Evolutionary conservation across 2,113 vertebrate genomes (phyloP).

Genomic region (Urocolius indicus): DNA sequence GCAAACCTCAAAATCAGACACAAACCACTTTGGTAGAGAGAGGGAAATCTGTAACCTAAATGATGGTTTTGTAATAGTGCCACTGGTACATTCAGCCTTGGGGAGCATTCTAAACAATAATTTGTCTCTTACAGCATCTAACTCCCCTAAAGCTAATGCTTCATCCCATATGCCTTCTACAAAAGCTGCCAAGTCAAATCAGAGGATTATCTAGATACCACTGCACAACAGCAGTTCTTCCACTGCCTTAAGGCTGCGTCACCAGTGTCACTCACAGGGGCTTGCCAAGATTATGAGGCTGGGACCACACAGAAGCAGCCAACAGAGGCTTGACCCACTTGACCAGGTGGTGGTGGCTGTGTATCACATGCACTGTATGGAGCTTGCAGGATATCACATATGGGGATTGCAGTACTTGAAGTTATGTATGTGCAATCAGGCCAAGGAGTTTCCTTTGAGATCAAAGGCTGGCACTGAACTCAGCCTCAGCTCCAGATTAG

Average conservation of each 20-base stretch:
- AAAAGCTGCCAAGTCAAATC: background rate
- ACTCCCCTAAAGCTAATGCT: background rate
- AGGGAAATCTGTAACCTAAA: background rate
- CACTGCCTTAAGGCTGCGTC: background rate
- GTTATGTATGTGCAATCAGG: background rate
- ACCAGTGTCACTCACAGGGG: background rate
- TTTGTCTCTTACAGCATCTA: background rate
- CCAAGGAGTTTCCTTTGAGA: background rate
- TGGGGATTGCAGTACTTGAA: background rate
- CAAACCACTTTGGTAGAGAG: background rate
- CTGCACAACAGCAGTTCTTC: background rate
- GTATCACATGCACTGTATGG: accelerated
- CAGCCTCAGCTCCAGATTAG: background rate
- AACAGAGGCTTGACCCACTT: background rate
- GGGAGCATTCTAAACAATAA: background rate
- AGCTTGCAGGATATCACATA: background rate
- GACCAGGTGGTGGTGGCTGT: background rate
- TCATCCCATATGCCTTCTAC: background rate
- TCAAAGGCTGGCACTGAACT: background rate
- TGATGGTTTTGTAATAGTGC: background rate
- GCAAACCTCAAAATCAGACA: background rate
- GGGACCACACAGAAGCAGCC: background rate
- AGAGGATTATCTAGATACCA: background rate
- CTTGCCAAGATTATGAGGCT: background rate
- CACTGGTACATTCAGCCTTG: background rate